A percentile compares a stretch with the other conserved stretches of the same genome.
phyloP scores from a whole-genome alignment of 2,797 vertebrate species.

The Loriculus beryllinus region DNA sequence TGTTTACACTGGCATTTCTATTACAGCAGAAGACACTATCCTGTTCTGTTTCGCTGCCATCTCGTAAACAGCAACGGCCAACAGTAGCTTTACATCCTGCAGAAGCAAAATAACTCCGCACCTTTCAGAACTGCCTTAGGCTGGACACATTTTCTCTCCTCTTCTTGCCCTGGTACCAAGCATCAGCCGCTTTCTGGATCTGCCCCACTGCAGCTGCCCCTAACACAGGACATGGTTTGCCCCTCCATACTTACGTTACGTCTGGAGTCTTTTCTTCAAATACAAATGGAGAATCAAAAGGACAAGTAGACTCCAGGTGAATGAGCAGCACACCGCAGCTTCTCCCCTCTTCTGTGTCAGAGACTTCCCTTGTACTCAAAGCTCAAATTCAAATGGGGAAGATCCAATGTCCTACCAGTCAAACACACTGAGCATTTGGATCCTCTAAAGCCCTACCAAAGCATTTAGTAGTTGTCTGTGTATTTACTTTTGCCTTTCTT shows the following conservation, averaged over 20 bases:
- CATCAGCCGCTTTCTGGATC: neutral
- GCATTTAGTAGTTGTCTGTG: neutral
- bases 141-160: neutral
- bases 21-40: neutral
- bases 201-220: neutral
- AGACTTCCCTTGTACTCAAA: neutral
- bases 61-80: neutral
- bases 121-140: neutral
- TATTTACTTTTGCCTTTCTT: slow-evolving; percentile 24
- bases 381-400: neutral
- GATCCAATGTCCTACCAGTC: slow-evolving; percentile 14
- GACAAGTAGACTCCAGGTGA: neutral
- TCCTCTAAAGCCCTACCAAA: slow-evolving; percentile 29
- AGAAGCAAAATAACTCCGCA: neutral
- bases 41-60: neutral
- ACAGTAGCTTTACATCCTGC: neutral
- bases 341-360: slow-evolving; percentile 38
- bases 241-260: slow-evolving; percentile 57
- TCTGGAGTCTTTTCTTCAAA: slow-evolving; percentile 36
- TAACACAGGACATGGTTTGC: neutral
- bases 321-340: neutral
- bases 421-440: neutral
- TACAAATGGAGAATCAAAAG: neutral
- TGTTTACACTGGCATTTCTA: neutral
- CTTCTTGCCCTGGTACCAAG: neutral